A percentile compares a stretch with the other conserved stretches of the same genome.
These are phyloP conservation scores for Scrobipalpa costella DNA, from an alignment of 2,888 invertebrate genomes.

Conservation along the genomic window DNA sequence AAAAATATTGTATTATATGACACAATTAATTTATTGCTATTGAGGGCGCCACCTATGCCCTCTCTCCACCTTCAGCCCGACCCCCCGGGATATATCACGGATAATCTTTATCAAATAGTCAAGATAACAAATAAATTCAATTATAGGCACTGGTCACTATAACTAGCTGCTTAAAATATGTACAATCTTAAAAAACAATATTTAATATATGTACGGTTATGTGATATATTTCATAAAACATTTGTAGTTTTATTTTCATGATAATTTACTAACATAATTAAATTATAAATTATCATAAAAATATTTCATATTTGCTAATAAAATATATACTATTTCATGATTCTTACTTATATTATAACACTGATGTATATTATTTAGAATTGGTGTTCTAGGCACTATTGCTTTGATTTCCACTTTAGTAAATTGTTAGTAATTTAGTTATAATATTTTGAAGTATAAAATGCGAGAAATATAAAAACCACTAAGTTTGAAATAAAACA, in stretches of 20 bases:
- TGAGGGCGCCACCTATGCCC: no score
- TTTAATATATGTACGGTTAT: conserved; percentile 28
- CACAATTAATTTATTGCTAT: no score
- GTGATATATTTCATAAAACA: conserved; percentile 26
- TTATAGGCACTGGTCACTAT: conserved; percentile 54
- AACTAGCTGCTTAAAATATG: conserved; percentile 48
- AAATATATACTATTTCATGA: conserved; percentile 24
- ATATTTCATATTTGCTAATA: conserved; percentile 22
- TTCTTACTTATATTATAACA: conserved; percentile 10
- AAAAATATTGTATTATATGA: no score
- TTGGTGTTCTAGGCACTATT: conserved; percentile 19
- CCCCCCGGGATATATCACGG: neutral
- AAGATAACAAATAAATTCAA: conserved; percentile 24
- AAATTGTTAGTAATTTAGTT: neutral
- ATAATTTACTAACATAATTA: conserved; percentile 12
- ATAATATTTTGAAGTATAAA: neutral
- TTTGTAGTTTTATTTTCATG: conserved; percentile 12
- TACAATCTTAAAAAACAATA: conserved; percentile 45
- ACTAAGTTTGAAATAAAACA: neutral
- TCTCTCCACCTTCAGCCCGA: neutral
- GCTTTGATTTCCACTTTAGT: conserved; percentile 9
- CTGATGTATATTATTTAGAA: neutral
- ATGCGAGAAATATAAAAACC: neutral
- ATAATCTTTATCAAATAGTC: neutral
- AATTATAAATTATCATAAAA: conserved; percentile 22